A percentile compares a stretch with the other conserved stretches of the same genome.
phyloP scores from a whole-genome alignment of 2,888 invertebrate species.

The Spilosoma lubricipeda region DNA sequence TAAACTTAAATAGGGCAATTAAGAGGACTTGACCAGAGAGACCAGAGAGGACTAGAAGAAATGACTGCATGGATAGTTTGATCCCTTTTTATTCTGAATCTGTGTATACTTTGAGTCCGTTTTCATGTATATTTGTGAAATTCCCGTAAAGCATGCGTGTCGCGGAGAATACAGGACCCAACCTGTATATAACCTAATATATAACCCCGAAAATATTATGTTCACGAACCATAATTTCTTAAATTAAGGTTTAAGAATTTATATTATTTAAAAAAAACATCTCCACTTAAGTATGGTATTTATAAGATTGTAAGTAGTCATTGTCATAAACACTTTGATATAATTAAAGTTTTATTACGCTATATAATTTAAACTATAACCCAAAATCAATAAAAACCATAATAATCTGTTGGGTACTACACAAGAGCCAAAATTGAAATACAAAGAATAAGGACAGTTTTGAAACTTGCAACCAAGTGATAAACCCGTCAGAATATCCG shows the following conservation, averaged over 20 bases:
- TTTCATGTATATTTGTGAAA: too few species aligned
- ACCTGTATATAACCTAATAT: too few species aligned
- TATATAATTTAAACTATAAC: neutral
- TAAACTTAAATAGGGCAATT: neutral
- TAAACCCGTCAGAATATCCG: slow-evolving; percentile 11
- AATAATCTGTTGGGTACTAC: neutral
- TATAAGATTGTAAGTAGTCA: neutral
- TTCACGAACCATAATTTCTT: too few species aligned
- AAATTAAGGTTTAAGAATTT: too few species aligned
- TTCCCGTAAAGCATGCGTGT: too few species aligned
- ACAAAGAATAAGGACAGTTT: slow-evolving; percentile 12
- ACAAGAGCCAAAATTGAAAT: neutral
- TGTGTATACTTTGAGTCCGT: too few species aligned
- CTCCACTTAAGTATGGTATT: neutral
- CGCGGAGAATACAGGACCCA: too few species aligned
- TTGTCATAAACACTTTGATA: neutral
- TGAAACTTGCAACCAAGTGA: slow-evolving; percentile 1
- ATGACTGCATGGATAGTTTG: too few species aligned
- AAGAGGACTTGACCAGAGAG: neutral
- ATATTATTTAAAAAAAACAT: too few species aligned
- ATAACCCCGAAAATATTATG: too few species aligned
- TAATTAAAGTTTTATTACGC: neutral
- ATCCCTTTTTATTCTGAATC: too few species aligned
- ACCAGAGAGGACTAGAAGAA: too few species aligned
- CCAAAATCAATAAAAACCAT: neutral